Evolutionary conservation across 1,140 invertebrate species (phyloP), one percentile per base, ranked within the genome.

Genomic region (Eurytemora carolleeae): DNA sequence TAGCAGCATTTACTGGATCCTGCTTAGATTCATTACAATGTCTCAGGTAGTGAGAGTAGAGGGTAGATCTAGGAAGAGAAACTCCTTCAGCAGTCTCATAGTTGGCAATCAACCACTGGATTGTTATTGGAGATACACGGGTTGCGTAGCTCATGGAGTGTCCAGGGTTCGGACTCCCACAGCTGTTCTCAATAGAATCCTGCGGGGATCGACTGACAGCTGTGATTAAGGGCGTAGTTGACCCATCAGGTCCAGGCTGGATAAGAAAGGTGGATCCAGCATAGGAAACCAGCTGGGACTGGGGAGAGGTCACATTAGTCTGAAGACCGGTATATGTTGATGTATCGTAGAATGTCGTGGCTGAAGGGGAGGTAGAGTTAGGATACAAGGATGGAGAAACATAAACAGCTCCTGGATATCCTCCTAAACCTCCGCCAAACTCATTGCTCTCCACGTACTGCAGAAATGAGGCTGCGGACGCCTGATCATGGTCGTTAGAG

Each of bases 1-100:
- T 96, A 12, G 95, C 95, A 55, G 93, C 92, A 78, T 98, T 98
- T 61, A 99, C 94, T 3, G 93, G 91, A 71, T 97, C 93, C 59
- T 98, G 76, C 72, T 92, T 92, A 69, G 92, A 82, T 68, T 97
- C 87, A 24, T 82, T 79, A 75, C 94, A 98, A 71, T 97, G 92
- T 21, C 87, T 80, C 66, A 96, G 77, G 74, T 98, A 98, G 76
- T 98, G 93, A 70, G 88, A 85, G 74, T 98, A 98, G 3, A 98
- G 76, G 16, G 93, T 98, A 20, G 88, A 94, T 44, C 95, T 80
- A 7, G 94, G 93, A 58, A 98, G 31, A 7, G 31, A 44, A n/a
- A 44, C 31, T 12, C 31, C 93, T 72, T 98, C 93, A 1, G 91
- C 90, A 21, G 88, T 94, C 76, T 98, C 94, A 72, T 98, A 98